These are phyloP conservation scores for Clarias pachynema DNA, from an alignment of 2,797 vertebrate species.

Conservation along the genomic window DNA sequence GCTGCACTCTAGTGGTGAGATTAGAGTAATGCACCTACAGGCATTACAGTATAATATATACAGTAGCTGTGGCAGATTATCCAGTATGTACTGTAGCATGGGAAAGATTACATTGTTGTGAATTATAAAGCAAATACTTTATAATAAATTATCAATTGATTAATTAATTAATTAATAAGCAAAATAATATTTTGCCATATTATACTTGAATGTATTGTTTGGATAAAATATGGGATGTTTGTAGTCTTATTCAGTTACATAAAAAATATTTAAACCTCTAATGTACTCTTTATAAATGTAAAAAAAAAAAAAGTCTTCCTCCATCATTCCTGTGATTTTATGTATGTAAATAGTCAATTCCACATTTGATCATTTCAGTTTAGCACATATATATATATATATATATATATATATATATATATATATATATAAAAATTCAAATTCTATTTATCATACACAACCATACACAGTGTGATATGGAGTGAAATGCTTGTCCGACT, in stretches of 20 bases:
- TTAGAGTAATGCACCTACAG: neutral
- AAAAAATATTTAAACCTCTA: neutral
- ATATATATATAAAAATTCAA: no score
- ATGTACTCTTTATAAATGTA: neutral
- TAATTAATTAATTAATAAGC: no score
- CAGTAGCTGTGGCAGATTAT: no score
- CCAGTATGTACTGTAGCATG: no score
- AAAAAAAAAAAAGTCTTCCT: neutral
- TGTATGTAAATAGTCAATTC: neutral
- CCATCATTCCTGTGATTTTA: neutral
- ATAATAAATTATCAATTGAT: no score
- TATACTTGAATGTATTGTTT: neutral
- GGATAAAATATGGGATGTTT: neutral
- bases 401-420: no score
- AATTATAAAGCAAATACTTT: no score
- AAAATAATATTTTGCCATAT: neutral
- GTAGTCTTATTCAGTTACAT: neutral
- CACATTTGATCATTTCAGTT: neutral
- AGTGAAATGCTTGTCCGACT: no score
- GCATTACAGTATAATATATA: neutral
- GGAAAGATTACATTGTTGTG: no score
- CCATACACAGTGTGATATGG: no score
- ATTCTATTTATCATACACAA: no score
- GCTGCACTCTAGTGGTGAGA: constrained; percentile 54
- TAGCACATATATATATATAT: neutral